A percentile compares a stretch with the other conserved stretches of the same genome.
These are phyloP conservation scores for Steinernema khuongi DNA, from an alignment of 1,140 invertebrate species.

Conservation along the genomic window DNA sequence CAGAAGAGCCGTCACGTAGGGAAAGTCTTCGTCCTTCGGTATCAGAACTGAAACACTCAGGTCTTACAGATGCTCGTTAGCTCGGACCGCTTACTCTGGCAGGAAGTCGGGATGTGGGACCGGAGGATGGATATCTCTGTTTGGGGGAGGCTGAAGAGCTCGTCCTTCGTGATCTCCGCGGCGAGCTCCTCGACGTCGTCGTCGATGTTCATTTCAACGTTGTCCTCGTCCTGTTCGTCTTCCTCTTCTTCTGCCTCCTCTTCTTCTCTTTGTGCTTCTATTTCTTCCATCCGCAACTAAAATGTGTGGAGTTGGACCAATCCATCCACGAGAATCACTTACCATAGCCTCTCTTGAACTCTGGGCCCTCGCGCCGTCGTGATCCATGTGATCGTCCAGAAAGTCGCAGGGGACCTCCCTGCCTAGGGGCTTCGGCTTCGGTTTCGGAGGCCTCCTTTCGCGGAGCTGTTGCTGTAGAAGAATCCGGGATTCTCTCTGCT, in stretches of 20 bases:
- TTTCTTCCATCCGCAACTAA: too few species aligned
- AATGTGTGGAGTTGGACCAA: too few species aligned
- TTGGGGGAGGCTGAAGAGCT: constrained; percentile 18
- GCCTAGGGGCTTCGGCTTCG: not conserved
- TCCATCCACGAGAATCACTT: too few species aligned
- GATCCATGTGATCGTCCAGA: constrained; percentile 8
- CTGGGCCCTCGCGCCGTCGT: too few species aligned
- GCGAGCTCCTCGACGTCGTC: not conserved
- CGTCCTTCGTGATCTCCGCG: not conserved
- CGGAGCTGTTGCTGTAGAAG: not conserved
- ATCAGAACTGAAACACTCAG: not conserved
- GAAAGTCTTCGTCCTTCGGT: constrained; percentile 10
- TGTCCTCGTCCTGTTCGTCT: constrained; percentile 13
- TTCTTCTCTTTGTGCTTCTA: not conserved
- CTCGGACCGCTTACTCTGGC: not conserved
- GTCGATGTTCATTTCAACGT: not conserved
- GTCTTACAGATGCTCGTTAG: not conserved
- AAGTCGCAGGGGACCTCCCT: constrained; percentile 15
- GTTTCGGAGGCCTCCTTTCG: not conserved
- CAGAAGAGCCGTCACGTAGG: not conserved
- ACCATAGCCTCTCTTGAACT: too few species aligned
- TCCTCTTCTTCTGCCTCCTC: constrained; percentile 23
- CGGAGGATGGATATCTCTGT: constrained; percentile 13
- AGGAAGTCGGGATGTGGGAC: not conserved
- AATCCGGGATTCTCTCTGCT: constrained; percentile 5